phyloP scores from a whole-genome alignment of 2,113 vertebrate genomes.

The Pyrgilauda ruficollis region DNA sequence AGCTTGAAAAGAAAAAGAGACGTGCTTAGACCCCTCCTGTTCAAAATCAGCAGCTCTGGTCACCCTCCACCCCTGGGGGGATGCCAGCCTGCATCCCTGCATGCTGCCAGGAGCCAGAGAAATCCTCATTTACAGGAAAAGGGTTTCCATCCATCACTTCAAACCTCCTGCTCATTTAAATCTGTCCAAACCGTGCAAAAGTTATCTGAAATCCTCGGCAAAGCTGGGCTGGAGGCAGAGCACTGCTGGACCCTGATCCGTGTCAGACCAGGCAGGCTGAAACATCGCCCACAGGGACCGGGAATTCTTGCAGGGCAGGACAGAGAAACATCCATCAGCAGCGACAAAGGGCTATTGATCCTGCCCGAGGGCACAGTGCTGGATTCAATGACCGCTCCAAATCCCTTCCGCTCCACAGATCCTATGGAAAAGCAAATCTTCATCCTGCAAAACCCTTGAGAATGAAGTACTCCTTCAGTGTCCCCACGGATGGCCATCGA shows the following conservation, averaged over 20 bases:
- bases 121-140: neutral
- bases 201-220: neutral
- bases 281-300: fast-evolving
- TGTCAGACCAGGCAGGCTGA: neutral
- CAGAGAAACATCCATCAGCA: constrained; percentile 11
- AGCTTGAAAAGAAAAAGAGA: neutral
- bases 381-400: neutral
- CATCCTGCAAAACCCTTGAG: neutral
- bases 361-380: neutral
- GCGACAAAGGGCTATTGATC: neutral
- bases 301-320: neutral
- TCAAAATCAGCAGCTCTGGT: neutral
- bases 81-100: neutral
- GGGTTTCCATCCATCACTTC: neutral
- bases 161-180: neutral
- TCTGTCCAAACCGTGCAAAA: neutral
- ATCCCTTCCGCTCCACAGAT: neutral
- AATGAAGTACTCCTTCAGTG: fast-evolving
- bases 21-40: neutral
- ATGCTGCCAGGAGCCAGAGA: neutral
- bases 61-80: neutral
- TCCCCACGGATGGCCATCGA: fast-evolving
- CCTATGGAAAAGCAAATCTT: neutral
- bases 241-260: neutral
- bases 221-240: neutral